Conservation (phyloP, 1,140 invertebrate genomes). For the Ceratitis capitata region DNA sequence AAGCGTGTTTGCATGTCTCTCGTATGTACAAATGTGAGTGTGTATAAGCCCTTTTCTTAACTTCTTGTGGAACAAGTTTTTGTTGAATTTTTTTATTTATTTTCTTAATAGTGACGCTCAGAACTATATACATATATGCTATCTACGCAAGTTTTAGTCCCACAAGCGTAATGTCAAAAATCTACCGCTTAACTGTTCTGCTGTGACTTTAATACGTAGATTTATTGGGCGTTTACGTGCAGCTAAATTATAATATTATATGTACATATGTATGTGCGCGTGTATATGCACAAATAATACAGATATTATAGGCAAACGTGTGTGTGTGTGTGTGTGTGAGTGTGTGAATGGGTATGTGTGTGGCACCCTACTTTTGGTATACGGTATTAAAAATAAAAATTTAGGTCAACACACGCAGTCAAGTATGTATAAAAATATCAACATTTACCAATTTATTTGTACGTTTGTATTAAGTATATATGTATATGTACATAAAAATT, state of each 20-base stretch:
- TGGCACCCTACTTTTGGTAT: conserved; percentile 21
- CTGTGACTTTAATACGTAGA: conserved; percentile 21
- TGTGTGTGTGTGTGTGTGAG: not conserved
- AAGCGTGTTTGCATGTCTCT: no score
- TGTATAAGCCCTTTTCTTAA: not conserved
- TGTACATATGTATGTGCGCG: not conserved
- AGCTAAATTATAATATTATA: not conserved
- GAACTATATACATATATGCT: not conserved
- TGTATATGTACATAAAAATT: not conserved
- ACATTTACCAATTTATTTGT: not conserved
- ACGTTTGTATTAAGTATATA: not conserved
- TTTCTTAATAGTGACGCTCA: not conserved
- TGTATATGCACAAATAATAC: not conserved
- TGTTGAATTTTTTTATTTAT: not conserved
- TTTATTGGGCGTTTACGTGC: conserved; percentile 20
- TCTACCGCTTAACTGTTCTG: not conserved
- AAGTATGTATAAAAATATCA: conserved; percentile 22
- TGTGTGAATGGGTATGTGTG: no score
- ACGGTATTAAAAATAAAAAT: conserved; percentile 33
- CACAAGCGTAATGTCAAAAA: not conserved
- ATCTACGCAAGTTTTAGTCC: not conserved
- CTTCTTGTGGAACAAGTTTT: not conserved
- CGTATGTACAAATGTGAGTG: not conserved
- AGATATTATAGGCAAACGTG: no score
- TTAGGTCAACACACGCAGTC: not conserved